Percentiles rank a stretch among this genome's conserved stretches.
phyloP scores from a whole-genome alignment of 1,140 invertebrate species.

The Colletes gigas region DNA sequence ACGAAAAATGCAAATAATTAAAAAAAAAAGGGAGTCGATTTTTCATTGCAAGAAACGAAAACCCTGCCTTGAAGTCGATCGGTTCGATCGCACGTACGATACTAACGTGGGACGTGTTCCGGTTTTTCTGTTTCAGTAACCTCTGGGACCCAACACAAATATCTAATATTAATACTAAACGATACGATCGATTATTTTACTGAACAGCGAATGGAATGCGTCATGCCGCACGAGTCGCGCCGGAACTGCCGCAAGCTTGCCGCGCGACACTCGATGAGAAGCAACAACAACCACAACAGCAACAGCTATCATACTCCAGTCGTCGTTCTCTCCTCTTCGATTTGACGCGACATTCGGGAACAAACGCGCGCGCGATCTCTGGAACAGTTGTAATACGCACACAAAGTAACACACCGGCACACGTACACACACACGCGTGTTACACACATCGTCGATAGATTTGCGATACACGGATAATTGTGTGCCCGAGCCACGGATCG shows the following conservation, averaged over 20 bases:
- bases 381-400: neutral
- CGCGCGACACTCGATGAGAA: constrained; percentile 66
- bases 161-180: constrained; percentile 81
- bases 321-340: constrained; percentile 75
- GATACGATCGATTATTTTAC: constrained; percentile 81
- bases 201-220: constrained; percentile 73
- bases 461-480: neutral
- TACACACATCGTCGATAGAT: neutral
- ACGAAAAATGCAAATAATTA: too few species aligned
- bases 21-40: too few species aligned
- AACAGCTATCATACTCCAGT: constrained; percentile 68
- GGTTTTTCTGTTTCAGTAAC: constrained; percentile 79
- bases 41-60: too few species aligned
- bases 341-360: constrained; percentile 55
- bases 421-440: neutral
- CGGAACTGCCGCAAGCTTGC: constrained; percentile 74
- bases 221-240: constrained; percentile 73
- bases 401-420: neutral
- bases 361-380: constrained; percentile 8
- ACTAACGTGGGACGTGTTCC: constrained; percentile 26
- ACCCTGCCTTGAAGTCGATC: too few species aligned
- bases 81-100: neutral
- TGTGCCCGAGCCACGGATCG: neutral
- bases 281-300: constrained; percentile 49
- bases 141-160: constrained; percentile 79